Base-by-base conservation (phyloP, 92 coral and sea anemone species). In the Epizoanthus scotinus region DNA sequence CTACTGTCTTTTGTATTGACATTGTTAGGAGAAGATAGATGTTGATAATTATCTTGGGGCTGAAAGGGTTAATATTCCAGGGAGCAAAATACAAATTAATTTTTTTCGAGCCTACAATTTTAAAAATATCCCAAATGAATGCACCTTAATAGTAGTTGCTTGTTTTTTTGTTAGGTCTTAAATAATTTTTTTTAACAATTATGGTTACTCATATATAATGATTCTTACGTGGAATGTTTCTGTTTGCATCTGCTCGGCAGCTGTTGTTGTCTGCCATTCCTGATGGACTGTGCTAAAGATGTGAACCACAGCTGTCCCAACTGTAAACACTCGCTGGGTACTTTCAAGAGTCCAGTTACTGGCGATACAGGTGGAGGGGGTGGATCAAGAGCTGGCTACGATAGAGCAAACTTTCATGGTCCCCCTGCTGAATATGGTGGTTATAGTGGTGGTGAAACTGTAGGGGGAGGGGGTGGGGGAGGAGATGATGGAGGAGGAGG, bases 211-310 rank as follows among this genome's bases (percentile, higher is more conserved):
- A 8, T 2, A 44, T 44, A 44, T 44, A 44, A 44, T 44, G 52
- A 44, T 63, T 62, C 14, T 29, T 20, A 60, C 1, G 34, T 22
- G 20, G 63, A 2, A 42, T 26, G 15, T 64, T 12, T 67, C 40
- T 15, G 3, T 18, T 77, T 17, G 22, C 17, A 15, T 44, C 18
- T 5, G 8, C 53, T 53, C 63, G 12, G 24, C 79, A 91, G 95
- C 78, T 91, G 95, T 78, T 91, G 95, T 73, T 89, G 92, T 63
- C 61, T 83, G 72, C 92, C 95, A 9, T 89, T 91, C 81, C 84
- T 85, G 54, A 83, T 87, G 77, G 89, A 91, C 57, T 91, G 95
- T 81, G 86, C 95, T 40, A 91, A 84, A 50, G 95, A 91, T 62
- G 95, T 87, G 47, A 77, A 81, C 17, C 95, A 91, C 55, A 63